Base-by-base conservation (phyloP, 2,888 invertebrate genomes). In the Caradrina kadenii region DNA sequence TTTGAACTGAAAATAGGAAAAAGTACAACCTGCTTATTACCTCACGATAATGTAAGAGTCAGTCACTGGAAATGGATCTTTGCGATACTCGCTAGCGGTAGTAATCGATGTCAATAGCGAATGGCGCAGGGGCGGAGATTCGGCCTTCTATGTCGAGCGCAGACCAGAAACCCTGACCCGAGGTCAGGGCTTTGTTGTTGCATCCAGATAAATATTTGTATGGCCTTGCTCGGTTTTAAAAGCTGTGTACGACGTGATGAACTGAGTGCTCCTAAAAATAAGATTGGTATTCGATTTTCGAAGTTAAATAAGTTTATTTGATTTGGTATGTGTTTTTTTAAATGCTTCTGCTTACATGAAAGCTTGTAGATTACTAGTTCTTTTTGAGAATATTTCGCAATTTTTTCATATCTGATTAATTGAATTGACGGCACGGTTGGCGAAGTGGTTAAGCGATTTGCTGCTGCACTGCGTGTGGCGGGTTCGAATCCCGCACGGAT, bases 31-130 rank as follows among this genome's bases (percentile, higher is more conserved):
- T 19, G 42, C 39, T 45, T 4, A 75, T 63, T 22, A 62, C 21
- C 31, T 63, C 35, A n/a, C 31, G 11, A 15, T 55, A 80, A 69
- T 76, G 50, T 69, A 52, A 61, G 52, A 64, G 58, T 80, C 42
- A 63, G 35, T 59, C 52, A 31, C 52, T 56, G 77, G 65, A 76
- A 80, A 77, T 80, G 63, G 62, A 63, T 60, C 77, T 69, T 53
- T 49, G 49, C 58, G 26, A 31, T 39, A 21, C 26, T n/a, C n/a
- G 17, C 26, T 22, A 45, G 61, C 45, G 74, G 49, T 39, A 50
- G 55, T 15, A 66, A 69, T 81, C 81, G 63, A 81, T 76, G 56
- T 31, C 50, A 76, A 35, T 48, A n/a, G 52, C 59, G 22, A 70
- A 50, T 77, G 78, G 48, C 71, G 81, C 81, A 70, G 56, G 58